These are phyloP conservation scores for Porites divaricata DNA, from an alignment of 92 coral and sea anemone genomes.

Conservation along the genomic window DNA sequence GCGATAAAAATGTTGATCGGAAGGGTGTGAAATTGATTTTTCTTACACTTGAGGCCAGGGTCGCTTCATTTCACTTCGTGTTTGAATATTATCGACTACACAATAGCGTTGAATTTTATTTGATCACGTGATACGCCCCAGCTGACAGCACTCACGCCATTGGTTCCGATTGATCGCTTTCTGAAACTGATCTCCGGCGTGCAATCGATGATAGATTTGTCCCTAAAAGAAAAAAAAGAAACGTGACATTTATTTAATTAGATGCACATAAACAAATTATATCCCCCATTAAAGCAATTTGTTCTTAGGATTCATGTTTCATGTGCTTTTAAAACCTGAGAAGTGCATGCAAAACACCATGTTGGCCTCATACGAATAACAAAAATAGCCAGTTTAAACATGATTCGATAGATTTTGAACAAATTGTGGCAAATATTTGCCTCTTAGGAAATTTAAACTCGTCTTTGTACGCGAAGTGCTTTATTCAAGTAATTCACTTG, in stretches of 20 bases:
- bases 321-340: background rate
- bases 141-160: conserved; percentile 32
- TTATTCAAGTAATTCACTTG: background rate
- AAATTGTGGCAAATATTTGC: conserved; percentile 1
- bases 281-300: conserved; percentile 24
- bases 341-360: too few species aligned
- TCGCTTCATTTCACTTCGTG: conserved; percentile 5
- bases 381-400: too few species aligned
- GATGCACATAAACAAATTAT: conserved; percentile 18
- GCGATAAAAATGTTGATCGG: background rate
- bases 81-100: conserved; percentile 16
- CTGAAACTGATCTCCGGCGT: conserved; percentile 6
- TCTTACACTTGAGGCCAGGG: background rate
- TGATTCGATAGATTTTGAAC: conserved; percentile 5
- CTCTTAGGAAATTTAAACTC: conserved; percentile 6
- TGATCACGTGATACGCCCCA: conserved; percentile 31
- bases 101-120: conserved; percentile 18
- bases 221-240: conserved; percentile 19
- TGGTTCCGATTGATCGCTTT: conserved; percentile 35
- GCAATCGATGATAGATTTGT: conserved; percentile 13
- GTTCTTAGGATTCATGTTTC: conserved; percentile 23
- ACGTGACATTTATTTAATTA: background rate
- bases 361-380: too few species aligned
- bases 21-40: conserved; percentile 6
- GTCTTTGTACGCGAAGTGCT: background rate